Base-by-base conservation (phyloP, 2,797 vertebrate species). In the Gymnothorax reevesii region DNA sequence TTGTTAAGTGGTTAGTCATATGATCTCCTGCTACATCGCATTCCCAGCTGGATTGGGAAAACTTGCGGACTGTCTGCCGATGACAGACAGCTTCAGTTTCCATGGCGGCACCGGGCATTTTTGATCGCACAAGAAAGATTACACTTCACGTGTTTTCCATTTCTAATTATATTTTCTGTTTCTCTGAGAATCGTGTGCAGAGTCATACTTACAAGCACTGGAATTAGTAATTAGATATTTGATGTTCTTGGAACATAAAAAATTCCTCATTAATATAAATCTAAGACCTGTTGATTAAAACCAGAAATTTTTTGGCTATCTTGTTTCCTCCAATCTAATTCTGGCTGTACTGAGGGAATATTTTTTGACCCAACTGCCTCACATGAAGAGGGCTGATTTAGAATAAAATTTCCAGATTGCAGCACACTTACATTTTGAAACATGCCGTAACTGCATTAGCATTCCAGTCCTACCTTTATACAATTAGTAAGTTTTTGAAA, bases 1-100 rank as follows among this genome's bases (percentile, higher is more conserved):
- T 25, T 87, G 87, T 75, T 87, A 77, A 84, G 82, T 88, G 91
- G 92, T 90, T 88, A 83, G 79, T 88, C 79, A 85, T 88, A 87
- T 89, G 90, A 91, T 91, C 88, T 82, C 86, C 86, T 79, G 60
- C 80, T 87, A 87, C 86, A 87, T 87, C 83, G 83, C 71, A 89
- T 90, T 91, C 89, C 85, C 86, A 84, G 88, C 90, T 86, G 85
- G 89, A 87, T 87, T 77, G 75, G 83, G 90, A 86, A 57, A 92
- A 91, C 88, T 88, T 90, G 57, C 17, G 54, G 89, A 87, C 93
- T 89, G 91, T 94, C 90, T 93, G 93, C 87, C 80, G 88, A 86
- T n/a, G 88, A 91, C 83, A 77, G 89, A 85, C n/a, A 69, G 79
- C 57, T 60, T 84, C 62, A 83, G 85, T 22, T 6, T 85, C 79